Base-by-base conservation (phyloP, 2,113 vertebrate genomes). In the Prionailurus bengalensis region DNA sequence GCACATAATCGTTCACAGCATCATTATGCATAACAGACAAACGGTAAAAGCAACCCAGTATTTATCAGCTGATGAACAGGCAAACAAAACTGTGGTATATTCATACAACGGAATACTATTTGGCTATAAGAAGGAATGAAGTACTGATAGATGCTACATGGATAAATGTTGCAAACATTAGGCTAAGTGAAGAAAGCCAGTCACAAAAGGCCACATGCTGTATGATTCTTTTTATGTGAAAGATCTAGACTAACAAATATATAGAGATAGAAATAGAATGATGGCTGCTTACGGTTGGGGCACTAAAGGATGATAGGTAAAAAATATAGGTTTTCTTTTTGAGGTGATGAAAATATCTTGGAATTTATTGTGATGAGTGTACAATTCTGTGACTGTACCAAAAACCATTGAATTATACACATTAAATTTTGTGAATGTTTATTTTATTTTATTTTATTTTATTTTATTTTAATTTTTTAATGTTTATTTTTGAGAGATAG, bases 61-160 rank as follows among this genome's bases (percentile, higher is more conserved):
- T 87, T 87, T 5, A 48, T 80, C n/a, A 80, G 70, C 19, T 63
- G 51, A 70, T 73, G 73, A 51, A 65, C 23, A 76, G 51, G 19
- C 68, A 85, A 61, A 78, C 11, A 48, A 78, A 96, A 96, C 79
- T 84, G 39, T 94, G n/a, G 15, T 73, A 86, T 73, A 86, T n/a
- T 85, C 42, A 79, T 65, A 73, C 23, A 91, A 36, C 33, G 45
- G 14, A 91, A 80, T 45, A 86, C 17, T 94, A 90, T 80, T 86
- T 73, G n/a, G 21, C 16, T 68, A 36, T 86, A 73, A 80, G 58
- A 89, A 55, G 39, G 53, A 92, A 82, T 79, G 29, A 76, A 27
- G 31, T 83, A 48, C 58, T 79, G 53, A 73, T 70, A 81, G 14
- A 65, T 80, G 61, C 33, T 71, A 65, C 13, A 85, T 31, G 21